Base-by-base conservation (phyloP, 2,113 vertebrate genomes). In the Gnathonemus longibarbis region DNA sequence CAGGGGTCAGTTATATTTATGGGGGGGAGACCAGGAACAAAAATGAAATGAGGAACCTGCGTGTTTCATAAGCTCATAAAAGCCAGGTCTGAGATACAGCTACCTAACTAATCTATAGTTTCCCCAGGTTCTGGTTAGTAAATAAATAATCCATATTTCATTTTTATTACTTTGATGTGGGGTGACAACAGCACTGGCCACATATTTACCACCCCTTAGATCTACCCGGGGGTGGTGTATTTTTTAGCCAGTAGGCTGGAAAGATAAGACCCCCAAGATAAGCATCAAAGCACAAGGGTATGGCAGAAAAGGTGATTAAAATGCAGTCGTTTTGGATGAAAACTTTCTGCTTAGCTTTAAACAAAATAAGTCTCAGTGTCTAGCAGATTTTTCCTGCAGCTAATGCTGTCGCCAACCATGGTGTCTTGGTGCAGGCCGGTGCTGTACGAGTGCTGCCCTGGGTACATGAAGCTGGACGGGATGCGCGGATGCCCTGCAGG, bases 381-480 rank as follows among this genome's bases (percentile, higher is more conserved):
- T 3, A 21, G 24, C 19, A n/a, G 42, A 48, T 48, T 84, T 24
- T 48, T 48, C 83, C 19, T n/a, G 19, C 3, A 7, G 39, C 45
- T 48, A 46, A 24, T 24, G 8, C 83, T 84, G 0, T n/a, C 6
- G 6, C 19, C 19, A 46, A 21, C 39, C 35, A 19, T 4, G 35
- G 11, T 84, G 62, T 86, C 90, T 6, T 24, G 80, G 66, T 88
- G 31, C 93, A 99, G 98, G 92, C 97, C 95, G 39, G 96, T 99
- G 46, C 91, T 98, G 35, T 99, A 99, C 89, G 98, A 99, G 93
- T 99, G 98, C 90, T 99, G 98, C 93, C 98, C 98, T 89, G 98
- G 98, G 0, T 99, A 99, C 91, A 98, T 97, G 97, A 98, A 95
- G 93, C 93, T 99, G 95, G 97, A 98, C 0, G 97, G 96, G 77